Evolutionary conservation across 2,797 vertebrate species (phyloP), one percentile per base, ranked within the genome.

Genomic region (Yasuhikotakia modesta): DNA sequence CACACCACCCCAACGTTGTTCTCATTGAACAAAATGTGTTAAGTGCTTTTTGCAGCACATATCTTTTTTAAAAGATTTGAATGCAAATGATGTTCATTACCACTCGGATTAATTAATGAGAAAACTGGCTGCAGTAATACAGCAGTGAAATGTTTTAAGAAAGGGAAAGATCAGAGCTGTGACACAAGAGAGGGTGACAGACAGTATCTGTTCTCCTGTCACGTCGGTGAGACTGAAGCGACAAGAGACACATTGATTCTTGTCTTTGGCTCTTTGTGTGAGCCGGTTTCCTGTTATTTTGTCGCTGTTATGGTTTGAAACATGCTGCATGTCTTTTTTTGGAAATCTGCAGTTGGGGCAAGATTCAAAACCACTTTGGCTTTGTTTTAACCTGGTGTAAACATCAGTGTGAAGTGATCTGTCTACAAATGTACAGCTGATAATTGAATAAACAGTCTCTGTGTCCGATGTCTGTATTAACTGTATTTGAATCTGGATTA

Each of bases 1-100:
- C 46, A 10, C 30, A 19, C 53, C 57, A 67, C 65, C 50, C 81
- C 43, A 30, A 63, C 70, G 14, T 80, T 80, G 45, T 52, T 52
- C 75, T 72, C 11, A 61, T 65, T 63, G 22, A 11, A 8, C 19
- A 52, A 61, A 35, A 1, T 24, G 8, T 64, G 17, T 65, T 39
- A 50, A 50, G 24, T 60, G 43, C 61, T 67, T 70, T 10, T 78
- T 27, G 6, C 30, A n/a, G 30, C 3, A 4, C 50, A 58, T 76
- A 76, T 76, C 39, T 60, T 43, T 27, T 69, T 24, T 48, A 55
- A n/a, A 14, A 69, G 35, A 67, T n/a, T n/a, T 76, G 1, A 46
- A 67, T 76, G 22, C 19, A 27, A 67, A 67, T 46, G 0, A 67
- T 21, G 39, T 46, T 46, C 8, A 67, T 76, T 76, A 76, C 32